phyloP scores from a whole-genome alignment of 2,888 invertebrate genomes.

The Xestoiulus laeticollis region DNA sequence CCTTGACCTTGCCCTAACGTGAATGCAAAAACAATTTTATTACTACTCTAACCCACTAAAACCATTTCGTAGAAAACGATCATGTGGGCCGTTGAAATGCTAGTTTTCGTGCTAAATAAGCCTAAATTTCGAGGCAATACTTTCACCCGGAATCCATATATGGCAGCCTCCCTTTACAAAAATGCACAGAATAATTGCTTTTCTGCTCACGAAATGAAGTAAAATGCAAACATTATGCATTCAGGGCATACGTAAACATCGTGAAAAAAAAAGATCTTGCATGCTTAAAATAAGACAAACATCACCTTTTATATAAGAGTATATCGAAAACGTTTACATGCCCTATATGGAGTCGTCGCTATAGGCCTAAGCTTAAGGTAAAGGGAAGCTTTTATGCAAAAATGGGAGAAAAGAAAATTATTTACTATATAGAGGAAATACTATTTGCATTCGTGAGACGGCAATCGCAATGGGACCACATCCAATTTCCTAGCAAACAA shows the following conservation, averaged over 20 bases:
- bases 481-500: background rate
- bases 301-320: background rate
- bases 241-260: background rate
- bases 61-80: background rate
- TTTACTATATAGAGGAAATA: no score
- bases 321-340: background rate
- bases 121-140: background rate
- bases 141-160: background rate
- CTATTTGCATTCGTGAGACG: no score
- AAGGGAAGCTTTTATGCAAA: background rate
- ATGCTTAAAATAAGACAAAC: constrained; percentile 7
- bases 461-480: no score
- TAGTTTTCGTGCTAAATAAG: background rate
- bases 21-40: background rate
- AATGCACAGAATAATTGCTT: constrained; percentile 2
- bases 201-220: constrained; percentile 3
- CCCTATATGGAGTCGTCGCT: background rate
- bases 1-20: background rate
- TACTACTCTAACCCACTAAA: constrained; percentile 4
- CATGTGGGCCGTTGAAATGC: background rate
- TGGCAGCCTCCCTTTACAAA: background rate
- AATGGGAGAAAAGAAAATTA: background rate
- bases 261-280: background rate
- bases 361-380: background rate
- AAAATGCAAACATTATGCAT: background rate